A percentile compares a stretch with the other conserved stretches of the same genome.
phyloP scores from a whole-genome alignment of 2,113 vertebrate species.

The Danionella cerebrum region DNA sequence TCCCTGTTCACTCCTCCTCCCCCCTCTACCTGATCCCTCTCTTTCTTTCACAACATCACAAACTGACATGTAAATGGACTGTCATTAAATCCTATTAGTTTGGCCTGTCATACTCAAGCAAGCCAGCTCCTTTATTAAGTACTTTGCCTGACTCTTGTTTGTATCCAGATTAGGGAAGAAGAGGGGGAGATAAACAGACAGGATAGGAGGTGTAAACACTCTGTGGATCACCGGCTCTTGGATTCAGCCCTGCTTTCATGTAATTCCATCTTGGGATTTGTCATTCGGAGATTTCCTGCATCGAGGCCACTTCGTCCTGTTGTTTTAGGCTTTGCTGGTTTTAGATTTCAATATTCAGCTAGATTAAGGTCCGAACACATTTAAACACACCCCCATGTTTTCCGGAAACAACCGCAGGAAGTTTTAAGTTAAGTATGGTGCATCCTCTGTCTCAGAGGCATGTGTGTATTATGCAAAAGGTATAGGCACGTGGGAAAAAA shows the following conservation, averaged over 20 bases:
- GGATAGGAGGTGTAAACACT: constrained; percentile 23
- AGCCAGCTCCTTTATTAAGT: constrained; percentile 21
- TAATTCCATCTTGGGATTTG: constrained; percentile 22
- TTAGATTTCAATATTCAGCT: constrained; percentile 1
- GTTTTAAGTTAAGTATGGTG: too few species aligned
- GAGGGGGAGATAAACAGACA: constrained; percentile 21
- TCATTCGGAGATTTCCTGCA: constrained; percentile 14
- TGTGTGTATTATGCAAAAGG: too few species aligned
- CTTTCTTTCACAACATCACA: constrained; percentile 31
- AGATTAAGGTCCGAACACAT: neutral
- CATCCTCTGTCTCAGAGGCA: too few species aligned
- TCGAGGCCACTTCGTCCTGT: neutral
- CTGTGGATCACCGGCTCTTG: constrained; percentile 12
- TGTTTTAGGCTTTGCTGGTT: neutral
- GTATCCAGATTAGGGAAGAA: constrained; percentile 35
- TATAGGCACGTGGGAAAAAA: too few species aligned
- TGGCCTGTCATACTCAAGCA: constrained; percentile 29
- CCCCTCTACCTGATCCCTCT: constrained; percentile 7
- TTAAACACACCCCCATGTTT: neutral
- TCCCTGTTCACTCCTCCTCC: constrained; percentile 16
- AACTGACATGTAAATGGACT: constrained; percentile 46
- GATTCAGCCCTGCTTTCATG: neutral
- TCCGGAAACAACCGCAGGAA: too few species aligned
- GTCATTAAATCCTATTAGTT: constrained; percentile 45
- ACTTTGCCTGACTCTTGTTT: constrained; percentile 25